Base-by-base conservation (phyloP, 2,888 invertebrate species). In the Campaea margaritaria region DNA sequence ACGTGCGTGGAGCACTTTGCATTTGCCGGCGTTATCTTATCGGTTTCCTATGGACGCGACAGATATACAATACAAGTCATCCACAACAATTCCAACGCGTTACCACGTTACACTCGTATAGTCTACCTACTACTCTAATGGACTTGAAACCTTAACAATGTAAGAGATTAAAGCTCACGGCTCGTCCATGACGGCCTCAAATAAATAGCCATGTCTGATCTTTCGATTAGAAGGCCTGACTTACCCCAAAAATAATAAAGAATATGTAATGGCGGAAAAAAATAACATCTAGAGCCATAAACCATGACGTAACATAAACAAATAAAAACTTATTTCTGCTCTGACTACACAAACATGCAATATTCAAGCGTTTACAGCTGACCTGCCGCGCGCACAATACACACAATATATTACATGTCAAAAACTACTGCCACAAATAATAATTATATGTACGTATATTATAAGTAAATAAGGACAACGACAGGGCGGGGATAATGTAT, bases 401-500 rank as follows among this genome's bases (percentile, higher is more conserved):
- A 31, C 31, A 84, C 82, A 82, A 79, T 85, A 89, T 78, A 89
- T 83, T 87, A 83, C 81, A 85, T 79, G 80, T 84, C 78, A 79
- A 84, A 79, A n/a, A 82, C 87, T 90, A 91, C 87, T 89, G 91
- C 91, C 90, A 91, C 91, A 89, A 86, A 91, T 88, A 89, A 85
- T 81, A 79, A 83, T 83, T 81, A 84, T 83, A 81, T 76, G 74
- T 74, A 79, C 60, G 69, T 72, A 79, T 82, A 86, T 81, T 85
- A 85, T 86, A 89, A 82, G 81, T 86, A 89, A 82, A 90, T 88
- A 88, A 84, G 88, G 88, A 88, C 79, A 86, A 62, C 77, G 76
- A 86, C 72, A 75, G 82, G 88, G 85, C 67, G 70, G 79, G 82
- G 81, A 79, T 76, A 74, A 83, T 47, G 75, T 82, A 86, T 89